A percentile compares a stretch with the other conserved stretches of the same genome.
These are phyloP conservation scores for Psilanteris sp. DNA, from an alignment of 1,140 invertebrate genomes.

Conservation along the genomic window DNA sequence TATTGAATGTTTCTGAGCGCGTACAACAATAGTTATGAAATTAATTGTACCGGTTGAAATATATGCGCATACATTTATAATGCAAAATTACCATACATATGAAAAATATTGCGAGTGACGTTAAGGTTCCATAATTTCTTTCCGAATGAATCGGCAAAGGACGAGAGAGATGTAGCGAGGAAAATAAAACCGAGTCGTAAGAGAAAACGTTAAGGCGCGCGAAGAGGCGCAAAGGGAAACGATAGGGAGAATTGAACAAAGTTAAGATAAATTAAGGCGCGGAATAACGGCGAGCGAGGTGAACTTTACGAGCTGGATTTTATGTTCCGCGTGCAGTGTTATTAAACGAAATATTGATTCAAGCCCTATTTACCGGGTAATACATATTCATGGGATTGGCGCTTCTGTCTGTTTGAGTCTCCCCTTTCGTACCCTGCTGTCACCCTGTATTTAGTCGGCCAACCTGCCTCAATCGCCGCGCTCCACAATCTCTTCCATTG, in stretches of 20 bases:
- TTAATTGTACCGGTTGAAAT: too few species aligned
- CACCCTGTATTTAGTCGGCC: slow-evolving; percentile 60
- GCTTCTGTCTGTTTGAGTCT: slow-evolving; percentile 64
- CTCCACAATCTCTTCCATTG: slow-evolving; percentile 55
- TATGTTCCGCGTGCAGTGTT: slow-evolving; percentile 68
- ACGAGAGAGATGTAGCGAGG: neutral
- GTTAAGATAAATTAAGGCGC: slow-evolving; percentile 44
- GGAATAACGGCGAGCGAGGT: slow-evolving; percentile 16
- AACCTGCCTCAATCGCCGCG: slow-evolving; percentile 43
- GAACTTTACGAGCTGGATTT: slow-evolving; percentile 55
- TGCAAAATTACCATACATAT: neutral
- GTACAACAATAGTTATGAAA: too few species aligned
- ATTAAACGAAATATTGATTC: slow-evolving; percentile 81
- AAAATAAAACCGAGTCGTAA: slow-evolving; percentile 23
- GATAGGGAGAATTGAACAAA: slow-evolving; percentile 43
- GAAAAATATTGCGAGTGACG: neutral
- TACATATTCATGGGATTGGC: slow-evolving; percentile 79
- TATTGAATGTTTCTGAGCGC: too few species aligned
- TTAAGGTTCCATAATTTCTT: too few species aligned
- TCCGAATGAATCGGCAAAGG: neutral
- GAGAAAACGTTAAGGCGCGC: slow-evolving; percentile 10
- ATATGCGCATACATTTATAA: too few species aligned
- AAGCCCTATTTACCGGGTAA: slow-evolving; percentile 79
- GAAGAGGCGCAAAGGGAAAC: slow-evolving; percentile 13
- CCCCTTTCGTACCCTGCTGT: slow-evolving; percentile 47